Evolutionary conservation across 2,113 vertebrate genomes (phyloP), one percentile per base, ranked within the genome.

Genomic region (Calidris pugnax): DNA sequence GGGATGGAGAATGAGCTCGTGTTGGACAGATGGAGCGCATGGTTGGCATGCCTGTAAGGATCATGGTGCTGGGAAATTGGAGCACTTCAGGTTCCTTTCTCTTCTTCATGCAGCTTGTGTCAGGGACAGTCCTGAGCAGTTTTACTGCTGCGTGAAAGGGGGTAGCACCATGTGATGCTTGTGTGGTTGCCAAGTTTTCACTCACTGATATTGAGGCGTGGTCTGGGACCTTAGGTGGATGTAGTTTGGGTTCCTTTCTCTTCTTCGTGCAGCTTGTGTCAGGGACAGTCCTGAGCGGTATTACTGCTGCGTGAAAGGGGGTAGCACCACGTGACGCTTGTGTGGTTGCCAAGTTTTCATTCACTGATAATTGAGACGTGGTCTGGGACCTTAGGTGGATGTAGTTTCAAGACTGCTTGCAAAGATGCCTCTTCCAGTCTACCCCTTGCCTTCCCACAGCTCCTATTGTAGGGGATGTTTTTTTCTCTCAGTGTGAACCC

Each of bases 251-350:
- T 87, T 75, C 64, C 14, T 71, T 74, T 84, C 48, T 68, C 8
- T 56, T 27, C 23, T 69, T 9, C 0, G 0, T 21, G 50, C 35
- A 35, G 48, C 39, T 64, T 23, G 28, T 32, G 5, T 7, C 8
- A 2, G 15, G 9, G 22, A 26, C 32, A 50, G 71, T 51, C 35
- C 77, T 43, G 47, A 62, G 81, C 64, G 3, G 41, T n/a, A 55
- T 50, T n/a, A 19, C 22, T 66, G 55, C 81, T 56, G 55, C 64
- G 66, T 79, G 51, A 22, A 51, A 23, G 30, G 57, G 57, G 71
- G 24, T 12, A 48, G 67, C 23, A 7, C 56, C 0, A 0, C 32
- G 28, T 27, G 43, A 4, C 22, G 1, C 15, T 71, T 28, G 7
- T 5, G 22, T 22, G 13, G 43, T 10, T 56, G 62, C 66, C 20